Evolutionary conservation across 1,140 invertebrate species (phyloP).

Genomic region (Zaprionus kolodkinae): DNA sequence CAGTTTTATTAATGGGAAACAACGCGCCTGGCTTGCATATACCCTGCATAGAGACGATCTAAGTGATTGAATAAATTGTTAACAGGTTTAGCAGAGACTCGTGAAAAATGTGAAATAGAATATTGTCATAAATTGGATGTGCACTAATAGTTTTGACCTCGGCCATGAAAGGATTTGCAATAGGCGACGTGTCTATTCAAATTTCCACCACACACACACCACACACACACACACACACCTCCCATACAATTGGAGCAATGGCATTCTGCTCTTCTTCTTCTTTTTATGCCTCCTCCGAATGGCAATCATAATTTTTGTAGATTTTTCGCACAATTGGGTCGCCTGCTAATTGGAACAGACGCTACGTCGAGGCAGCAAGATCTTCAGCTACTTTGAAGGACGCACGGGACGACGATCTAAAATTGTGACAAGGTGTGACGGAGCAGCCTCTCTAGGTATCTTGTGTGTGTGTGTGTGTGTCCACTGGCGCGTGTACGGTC

Average conservation of each 20-base stretch:
- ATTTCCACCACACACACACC: constrained; percentile 18
- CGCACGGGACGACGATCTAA: constrained; percentile 50
- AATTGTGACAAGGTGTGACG: constrained; percentile 74
- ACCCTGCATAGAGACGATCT: background rate
- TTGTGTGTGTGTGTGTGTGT: background rate
- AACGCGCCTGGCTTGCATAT: constrained; percentile 41
- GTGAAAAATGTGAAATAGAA: constrained; percentile 47
- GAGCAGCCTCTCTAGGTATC: background rate
- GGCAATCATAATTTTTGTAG: constrained; percentile 67
- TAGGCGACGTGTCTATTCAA: constrained; percentile 4
- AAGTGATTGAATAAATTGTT: constrained; percentile 28
- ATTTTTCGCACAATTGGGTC: constrained; percentile 51
- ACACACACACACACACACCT: background rate
- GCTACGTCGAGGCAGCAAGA: constrained; percentile 5
- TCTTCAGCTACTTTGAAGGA: constrained; percentile 72
- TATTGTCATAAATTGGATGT: constrained; percentile 69
- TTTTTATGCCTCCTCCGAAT: constrained; percentile 33
- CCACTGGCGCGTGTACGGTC: background rate
- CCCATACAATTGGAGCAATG: constrained; percentile 38
- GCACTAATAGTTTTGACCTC: constrained; percentile 80
- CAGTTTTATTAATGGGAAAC: constrained; percentile 69
- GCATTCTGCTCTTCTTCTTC: constrained; percentile 50
- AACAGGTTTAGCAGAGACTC: constrained; percentile 15
- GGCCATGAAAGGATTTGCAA: constrained; percentile 80
- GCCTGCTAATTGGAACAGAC: constrained; percentile 72